Conservation (phyloP, 2,113 vertebrate genomes). For the Clarias batrachus region DNA sequence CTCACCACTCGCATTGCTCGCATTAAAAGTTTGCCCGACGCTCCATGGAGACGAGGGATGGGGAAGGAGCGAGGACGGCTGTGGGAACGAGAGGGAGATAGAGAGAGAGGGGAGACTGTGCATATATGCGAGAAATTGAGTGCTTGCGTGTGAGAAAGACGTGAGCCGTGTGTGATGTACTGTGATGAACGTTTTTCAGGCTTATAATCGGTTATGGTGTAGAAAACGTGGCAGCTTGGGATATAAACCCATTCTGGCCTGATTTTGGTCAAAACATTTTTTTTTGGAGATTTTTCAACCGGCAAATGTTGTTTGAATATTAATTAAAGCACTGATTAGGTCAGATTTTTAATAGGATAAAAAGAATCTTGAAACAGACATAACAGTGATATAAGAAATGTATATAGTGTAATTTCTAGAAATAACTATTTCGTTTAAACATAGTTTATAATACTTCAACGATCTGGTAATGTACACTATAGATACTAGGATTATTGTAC, state of each 20-base stretch:
- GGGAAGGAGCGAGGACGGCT: background rate
- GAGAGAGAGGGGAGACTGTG: background rate
- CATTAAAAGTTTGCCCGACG: slow-evolving; percentile 41
- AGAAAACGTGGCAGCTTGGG: background rate
- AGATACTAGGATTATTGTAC: background rate
- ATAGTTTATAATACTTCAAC: background rate
- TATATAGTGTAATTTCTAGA: background rate
- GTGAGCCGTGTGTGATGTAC: background rate
- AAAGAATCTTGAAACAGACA: background rate
- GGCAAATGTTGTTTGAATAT: background rate
- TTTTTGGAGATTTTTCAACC: background rate
- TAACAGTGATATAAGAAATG: background rate
- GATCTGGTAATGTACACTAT: background rate
- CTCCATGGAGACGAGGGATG: slow-evolving; percentile 51
- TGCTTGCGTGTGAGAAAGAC: background rate
- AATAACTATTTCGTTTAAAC: background rate
- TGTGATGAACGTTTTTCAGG: slow-evolving; percentile 6
- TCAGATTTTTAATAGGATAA: background rate
- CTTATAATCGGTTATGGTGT: slow-evolving; percentile 20
- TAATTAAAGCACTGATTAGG: background rate
- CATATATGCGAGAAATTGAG: slow-evolving; percentile 21
- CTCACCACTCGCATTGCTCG: slow-evolving; percentile 30
- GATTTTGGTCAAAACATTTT: background rate
- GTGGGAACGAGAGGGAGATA: background rate
- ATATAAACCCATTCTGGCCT: background rate